These are phyloP conservation scores for Phorcus lineatus DNA, from an alignment of 2,888 invertebrate species.

Conservation along the genomic window DNA sequence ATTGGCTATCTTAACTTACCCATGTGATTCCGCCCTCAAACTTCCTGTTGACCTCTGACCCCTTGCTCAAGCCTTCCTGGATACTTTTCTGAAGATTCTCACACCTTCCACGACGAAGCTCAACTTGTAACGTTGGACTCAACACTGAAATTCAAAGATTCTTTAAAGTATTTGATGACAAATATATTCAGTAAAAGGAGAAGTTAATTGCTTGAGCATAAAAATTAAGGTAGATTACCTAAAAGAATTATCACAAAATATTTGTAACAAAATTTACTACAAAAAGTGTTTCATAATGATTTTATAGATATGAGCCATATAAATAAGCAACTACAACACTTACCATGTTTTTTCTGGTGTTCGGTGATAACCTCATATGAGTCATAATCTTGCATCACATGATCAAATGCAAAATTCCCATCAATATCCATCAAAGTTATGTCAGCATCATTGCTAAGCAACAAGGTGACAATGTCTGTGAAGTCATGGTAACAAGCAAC, in stretches of 20 bases:
- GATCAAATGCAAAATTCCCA: conserved; percentile 61
- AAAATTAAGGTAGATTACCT: no score
- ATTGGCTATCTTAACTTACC: no score
- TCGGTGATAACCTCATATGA: conserved; percentile 43
- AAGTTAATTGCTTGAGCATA: no score
- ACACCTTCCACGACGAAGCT: neutral
- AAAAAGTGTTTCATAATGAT: no score
- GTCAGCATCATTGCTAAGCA: conserved; percentile 64
- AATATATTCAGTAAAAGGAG: no score
- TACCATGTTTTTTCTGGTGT: conserved; percentile 52
- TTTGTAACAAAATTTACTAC: no score
- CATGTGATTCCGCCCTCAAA: conserved; percentile 47
- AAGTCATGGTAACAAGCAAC: conserved; percentile 63
- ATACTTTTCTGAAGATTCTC: conserved; percentile 20
- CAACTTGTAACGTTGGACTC: neutral
- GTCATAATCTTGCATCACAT: conserved; percentile 51
- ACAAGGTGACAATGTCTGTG: conserved; percentile 57
- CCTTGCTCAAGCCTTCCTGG: conserved; percentile 40
- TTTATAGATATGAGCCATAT: no score
- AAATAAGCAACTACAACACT: neutral
- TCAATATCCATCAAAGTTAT: conserved; percentile 56
- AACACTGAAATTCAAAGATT: neutral
- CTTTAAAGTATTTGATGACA: no score
- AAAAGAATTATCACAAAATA: no score
- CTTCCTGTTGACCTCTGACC: conserved; percentile 41